These are phyloP conservation scores for Paradoxurus hermaphroditus DNA, from an alignment of 2,113 vertebrate genomes.

Conservation along the genomic window DNA sequence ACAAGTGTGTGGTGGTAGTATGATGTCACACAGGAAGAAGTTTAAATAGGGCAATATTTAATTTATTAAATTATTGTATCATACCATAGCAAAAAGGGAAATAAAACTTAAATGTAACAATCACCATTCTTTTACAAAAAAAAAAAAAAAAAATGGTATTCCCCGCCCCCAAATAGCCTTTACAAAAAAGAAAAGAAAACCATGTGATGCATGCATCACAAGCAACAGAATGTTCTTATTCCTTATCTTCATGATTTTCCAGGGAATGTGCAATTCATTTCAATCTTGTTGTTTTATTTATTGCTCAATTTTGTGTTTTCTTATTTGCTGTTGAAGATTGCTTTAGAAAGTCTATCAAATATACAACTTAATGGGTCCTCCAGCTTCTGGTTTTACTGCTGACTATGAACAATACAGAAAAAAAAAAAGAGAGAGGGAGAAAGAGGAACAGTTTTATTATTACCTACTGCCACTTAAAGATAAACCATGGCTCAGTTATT, in stretches of 20 bases:
- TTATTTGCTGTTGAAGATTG: constrained; percentile 43
- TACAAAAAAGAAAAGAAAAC: not conserved
- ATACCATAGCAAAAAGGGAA: not conserved
- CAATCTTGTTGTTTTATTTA: constrained; percentile 30
- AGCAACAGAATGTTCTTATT: not conserved
- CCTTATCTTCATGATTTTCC: not conserved
- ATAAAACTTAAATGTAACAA: not conserved
- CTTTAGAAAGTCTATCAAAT: constrained; percentile 52
- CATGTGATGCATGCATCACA: not conserved
- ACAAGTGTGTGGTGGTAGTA: not conserved
- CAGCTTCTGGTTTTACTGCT: not conserved
- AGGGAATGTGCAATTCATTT: constrained; percentile 32
- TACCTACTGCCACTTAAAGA: constrained; percentile 1
- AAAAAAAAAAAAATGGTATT: too few species aligned
- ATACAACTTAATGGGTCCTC: constrained; percentile 26
- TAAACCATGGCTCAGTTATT: constrained; percentile 26
- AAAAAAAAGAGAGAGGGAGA: not conserved
- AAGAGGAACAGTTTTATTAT: not conserved
- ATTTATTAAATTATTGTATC: not conserved
- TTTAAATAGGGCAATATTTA: not conserved
- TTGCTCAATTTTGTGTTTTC: constrained; percentile 31
- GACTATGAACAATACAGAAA: not conserved
- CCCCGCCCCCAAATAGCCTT: not conserved
- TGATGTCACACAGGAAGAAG: not conserved
- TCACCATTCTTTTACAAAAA: not conserved